phyloP scores from a whole-genome alignment of 2,888 invertebrate species.

The Drosophila meridionalis region DNA sequence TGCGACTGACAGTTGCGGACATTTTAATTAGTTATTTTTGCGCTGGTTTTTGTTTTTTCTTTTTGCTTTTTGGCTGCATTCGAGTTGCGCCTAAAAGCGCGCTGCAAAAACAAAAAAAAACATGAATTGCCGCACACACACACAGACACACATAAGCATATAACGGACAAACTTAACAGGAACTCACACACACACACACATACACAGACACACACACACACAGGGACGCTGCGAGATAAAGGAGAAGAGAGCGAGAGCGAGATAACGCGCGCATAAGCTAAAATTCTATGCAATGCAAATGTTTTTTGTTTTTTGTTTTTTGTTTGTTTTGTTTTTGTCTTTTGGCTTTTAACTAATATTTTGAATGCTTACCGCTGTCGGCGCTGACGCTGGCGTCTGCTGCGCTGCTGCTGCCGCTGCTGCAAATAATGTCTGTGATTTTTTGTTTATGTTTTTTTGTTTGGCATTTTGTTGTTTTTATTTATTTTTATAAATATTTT shows the following conservation, averaged over 20 bases:
- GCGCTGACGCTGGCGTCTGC: constrained; percentile 32
- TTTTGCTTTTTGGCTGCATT: constrained; percentile 15
- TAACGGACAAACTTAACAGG: constrained; percentile 23
- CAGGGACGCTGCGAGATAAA: constrained; percentile 9
- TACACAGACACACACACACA: background rate
- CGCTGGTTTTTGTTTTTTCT: constrained; percentile 5
- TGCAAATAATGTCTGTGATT: constrained; percentile 27
- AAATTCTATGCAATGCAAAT: constrained; percentile 47
- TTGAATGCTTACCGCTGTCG: constrained; percentile 46
- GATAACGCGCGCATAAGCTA: constrained; percentile 26
- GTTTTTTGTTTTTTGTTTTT: constrained; percentile 4
- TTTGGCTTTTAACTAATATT: constrained; percentile 12
- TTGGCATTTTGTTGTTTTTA: constrained; percentile 26
- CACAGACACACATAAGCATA: background rate
- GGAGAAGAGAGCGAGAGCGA: constrained; percentile 15
- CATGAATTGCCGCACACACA: constrained; percentile 45
- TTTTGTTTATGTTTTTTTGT: constrained; percentile 30
- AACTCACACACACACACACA: constrained; percentile 19
- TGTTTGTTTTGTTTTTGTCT: constrained; percentile 14
- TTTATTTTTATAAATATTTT: background rate
- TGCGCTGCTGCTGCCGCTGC: constrained; percentile 21
- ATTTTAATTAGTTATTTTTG: constrained; percentile 57
- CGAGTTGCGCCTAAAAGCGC: constrained; percentile 56
- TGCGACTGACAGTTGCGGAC: constrained; percentile 47
- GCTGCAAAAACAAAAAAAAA: constrained; percentile 41